Conservation (phyloP, 2,888 invertebrate species). For the Dione juno region DNA sequence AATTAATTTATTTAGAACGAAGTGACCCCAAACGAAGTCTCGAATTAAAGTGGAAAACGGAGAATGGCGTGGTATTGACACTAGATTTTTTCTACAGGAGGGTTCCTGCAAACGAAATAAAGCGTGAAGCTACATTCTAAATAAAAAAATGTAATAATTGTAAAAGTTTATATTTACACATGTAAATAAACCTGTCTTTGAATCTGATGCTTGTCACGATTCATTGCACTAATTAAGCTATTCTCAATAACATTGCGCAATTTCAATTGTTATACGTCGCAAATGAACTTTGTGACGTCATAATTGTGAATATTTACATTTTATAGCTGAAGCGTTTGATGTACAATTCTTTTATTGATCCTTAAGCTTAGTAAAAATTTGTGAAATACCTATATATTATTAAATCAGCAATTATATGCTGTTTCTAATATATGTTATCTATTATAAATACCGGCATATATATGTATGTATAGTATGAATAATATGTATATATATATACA, state of each 20-base stretch:
- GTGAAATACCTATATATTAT: background rate
- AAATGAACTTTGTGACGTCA: constrained; percentile 36
- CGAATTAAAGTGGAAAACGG: too few species aligned
- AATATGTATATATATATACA: too few species aligned
- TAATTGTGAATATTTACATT: constrained; percentile 45
- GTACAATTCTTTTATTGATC: background rate
- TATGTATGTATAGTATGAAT: too few species aligned
- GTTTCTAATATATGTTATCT: background rate
- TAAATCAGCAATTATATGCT: background rate
- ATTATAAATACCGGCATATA: too few species aligned
- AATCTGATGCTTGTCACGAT: constrained; percentile 16
- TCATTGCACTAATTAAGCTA: constrained; percentile 59
- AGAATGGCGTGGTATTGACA: too few species aligned
- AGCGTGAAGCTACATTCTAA: too few species aligned
- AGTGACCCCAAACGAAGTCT: too few species aligned
- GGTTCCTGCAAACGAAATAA: too few species aligned
- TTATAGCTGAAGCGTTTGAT: constrained; percentile 24
- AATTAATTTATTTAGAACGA: too few species aligned
- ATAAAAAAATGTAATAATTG: background rate
- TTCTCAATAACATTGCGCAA: constrained; percentile 65
- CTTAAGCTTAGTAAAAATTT: background rate
- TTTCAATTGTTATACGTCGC: constrained; percentile 51
- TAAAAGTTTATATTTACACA: background rate
- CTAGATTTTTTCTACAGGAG: too few species aligned
- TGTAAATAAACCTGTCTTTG: constrained; percentile 1